Evolutionary conservation across 2,888 invertebrate species (phyloP).

Genomic region (Himalopsyche anomala): DNA sequence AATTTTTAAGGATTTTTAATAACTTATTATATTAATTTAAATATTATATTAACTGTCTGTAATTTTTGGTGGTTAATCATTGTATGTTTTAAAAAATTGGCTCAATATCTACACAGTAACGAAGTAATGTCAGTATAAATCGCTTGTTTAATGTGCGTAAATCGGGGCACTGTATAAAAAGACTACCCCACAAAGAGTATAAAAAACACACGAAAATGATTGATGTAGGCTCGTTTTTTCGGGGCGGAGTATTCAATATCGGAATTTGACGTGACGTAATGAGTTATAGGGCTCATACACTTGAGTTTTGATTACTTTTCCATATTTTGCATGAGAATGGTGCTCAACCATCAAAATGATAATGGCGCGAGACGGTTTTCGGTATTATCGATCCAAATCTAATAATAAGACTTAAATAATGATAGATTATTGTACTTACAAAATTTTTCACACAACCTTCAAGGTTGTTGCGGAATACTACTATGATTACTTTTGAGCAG

Average conservation of each 20-base stretch:
- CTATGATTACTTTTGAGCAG: too few species aligned
- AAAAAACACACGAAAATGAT: conserved; percentile 51
- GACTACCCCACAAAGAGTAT: not conserved
- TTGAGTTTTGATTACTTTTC: conserved; percentile 48
- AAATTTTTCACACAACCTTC: too few species aligned
- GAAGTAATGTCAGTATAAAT: not conserved
- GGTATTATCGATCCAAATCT: not conserved
- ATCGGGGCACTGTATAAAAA: conserved; percentile 5
- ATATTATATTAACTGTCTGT: too few species aligned
- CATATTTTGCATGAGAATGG: conserved; percentile 36
- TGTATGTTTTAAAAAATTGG: too few species aligned
- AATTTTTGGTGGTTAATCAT: too few species aligned
- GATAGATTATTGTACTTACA: not conserved
- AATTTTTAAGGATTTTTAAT: too few species aligned
- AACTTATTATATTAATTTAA: too few species aligned
- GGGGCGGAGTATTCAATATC: conserved; percentile 54
- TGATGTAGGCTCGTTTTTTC: conserved; percentile 57
- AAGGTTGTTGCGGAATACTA: too few species aligned
- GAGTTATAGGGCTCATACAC: conserved; percentile 52
- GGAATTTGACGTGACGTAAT: conserved; percentile 57
- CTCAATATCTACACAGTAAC: too few species aligned
- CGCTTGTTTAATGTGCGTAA: conserved; percentile 33
- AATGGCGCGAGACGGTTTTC: conserved; percentile 10
- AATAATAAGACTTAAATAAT: not conserved
- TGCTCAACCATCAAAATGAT: conserved; percentile 28